Evolutionary conservation across 2,113 vertebrate genomes (phyloP).

Genomic region (Dromaius novaehollandiae): DNA sequence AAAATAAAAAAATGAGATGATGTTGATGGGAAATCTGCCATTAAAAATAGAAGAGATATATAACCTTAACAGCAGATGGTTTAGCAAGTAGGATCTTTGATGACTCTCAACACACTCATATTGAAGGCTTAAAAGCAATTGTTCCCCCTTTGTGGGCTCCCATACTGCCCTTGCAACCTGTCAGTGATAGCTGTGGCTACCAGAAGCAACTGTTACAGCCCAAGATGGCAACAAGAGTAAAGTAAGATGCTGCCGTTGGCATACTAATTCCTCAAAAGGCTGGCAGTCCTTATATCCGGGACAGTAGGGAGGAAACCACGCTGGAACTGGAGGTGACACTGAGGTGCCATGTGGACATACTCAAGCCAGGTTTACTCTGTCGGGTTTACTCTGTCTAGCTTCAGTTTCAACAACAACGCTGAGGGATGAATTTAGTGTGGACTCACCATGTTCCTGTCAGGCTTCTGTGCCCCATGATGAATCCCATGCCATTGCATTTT

Average conservation of each 20-base stretch:
- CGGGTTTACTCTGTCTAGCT: background rate
- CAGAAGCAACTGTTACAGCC: background rate
- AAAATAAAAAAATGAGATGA: background rate
- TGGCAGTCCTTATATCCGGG: background rate
- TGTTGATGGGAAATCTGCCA: background rate
- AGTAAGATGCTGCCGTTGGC: background rate
- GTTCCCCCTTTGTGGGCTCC: background rate
- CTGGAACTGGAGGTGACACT: background rate
- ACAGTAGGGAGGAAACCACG: rapidly evolving
- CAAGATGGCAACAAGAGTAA: background rate
- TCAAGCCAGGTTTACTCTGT: background rate
- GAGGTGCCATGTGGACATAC: background rate
- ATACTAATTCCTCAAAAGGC: background rate
- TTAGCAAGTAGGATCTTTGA: background rate
- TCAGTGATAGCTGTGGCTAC: too few relatives aligned
- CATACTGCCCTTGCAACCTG: rapidly evolving
- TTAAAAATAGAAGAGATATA: background rate
- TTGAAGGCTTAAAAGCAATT: background rate
- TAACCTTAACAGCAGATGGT: background rate
- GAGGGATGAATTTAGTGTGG: background rate
- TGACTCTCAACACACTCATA: background rate
- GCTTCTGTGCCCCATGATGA: background rate
- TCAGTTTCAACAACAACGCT: background rate
- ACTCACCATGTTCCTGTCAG: background rate
- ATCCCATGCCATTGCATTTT: background rate